Base-by-base conservation (phyloP, 2,113 vertebrate genomes). In the Actinemys pallida region DNA sequence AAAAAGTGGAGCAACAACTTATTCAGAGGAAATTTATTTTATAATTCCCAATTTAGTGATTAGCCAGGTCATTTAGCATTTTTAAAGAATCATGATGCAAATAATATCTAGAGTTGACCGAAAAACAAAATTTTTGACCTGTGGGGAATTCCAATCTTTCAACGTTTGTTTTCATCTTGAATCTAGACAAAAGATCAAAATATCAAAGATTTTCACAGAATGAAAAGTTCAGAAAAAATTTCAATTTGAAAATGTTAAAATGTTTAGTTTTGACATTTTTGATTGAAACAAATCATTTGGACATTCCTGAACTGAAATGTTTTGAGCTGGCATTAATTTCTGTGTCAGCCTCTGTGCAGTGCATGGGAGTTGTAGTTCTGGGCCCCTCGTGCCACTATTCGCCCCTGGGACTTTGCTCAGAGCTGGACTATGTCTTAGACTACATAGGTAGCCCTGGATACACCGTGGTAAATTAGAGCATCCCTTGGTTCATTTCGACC, bases 1-100 rank as follows among this genome's bases (percentile, higher is more conserved):
- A 53, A 56, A 87, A 92, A 91, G 82, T 35, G 9, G 86, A 88
- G 39, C 79, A 91, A 86, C n/a, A 57, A 75, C 87, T n/a, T 22
- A 24, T 62, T 59, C 22, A 25, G 57, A 59, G 57, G 57, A 59
- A 39, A 54, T 84, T 94, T 39, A 49, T 93, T 62, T 89, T 91
- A 42, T 57, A 94, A 53, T 94, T 96, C 93, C 84, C 87, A 42
- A 47, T 92, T 62, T 90, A 93, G 90, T 87, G 85, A 92, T 94
- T 91, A 95, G 87, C 49, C 92, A 87, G 62, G 49, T 35, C 78
- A 87, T 95, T 96, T 90, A 87, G 78, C 29, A 72, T 59, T 87
- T 47, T 95, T 84, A 49, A 79, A 78, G 83, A 91, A 75, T 79
- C 57, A 75, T 90, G 53, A 93, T 96, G 92, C 94, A 96, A 96